Evolutionary conservation across 2,797 vertebrate species (phyloP), one percentile per base, ranked within the genome.

Genomic region (Thaleichthys pacificus): DNA sequence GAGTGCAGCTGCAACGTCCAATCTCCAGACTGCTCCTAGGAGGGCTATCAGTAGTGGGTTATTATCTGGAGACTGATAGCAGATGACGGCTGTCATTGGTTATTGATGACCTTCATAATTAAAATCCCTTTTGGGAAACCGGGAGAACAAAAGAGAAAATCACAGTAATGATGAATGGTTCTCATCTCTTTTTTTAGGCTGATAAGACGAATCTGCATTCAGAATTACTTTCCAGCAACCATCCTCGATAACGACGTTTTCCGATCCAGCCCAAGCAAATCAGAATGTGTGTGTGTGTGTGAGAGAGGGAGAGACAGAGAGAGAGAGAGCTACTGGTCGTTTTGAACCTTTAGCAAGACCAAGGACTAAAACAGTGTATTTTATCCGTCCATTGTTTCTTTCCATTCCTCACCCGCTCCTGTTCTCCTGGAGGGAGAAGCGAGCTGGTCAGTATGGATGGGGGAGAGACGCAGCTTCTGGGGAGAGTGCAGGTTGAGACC

Each of bases 31-130:
- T 72, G 76, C 68, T 81, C 73, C 77, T 79, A 62, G 70, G 76
- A 82, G 76, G 81, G 80, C 71, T 89, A 86, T 82, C 86, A 85
- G 82, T 68, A 61, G 54, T 68, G 65, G 54, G 80, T 85, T 87
- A 90, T 90, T 88, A 92, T 88, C 86, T 85, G 72, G 82, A 87
- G 89, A 87, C 87, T 89, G 91, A 93, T 91, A 91, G 85, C 88
- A 66, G 84, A 85, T 92, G 92, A 92, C 93, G 91, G 90, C 87
- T 91, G 90, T 85, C 89, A 86, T 91, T 80, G 87, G 89, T 91
- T 91, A 93, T 93, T 93, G 91, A 94, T 93, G 91, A 87, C 85
- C 90, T 91, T 90, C 89, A 92, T 93, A 91, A 93, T 93, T 93
- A 90, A 91, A 92, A 92, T 89, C 82, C 75, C 86, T 89, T 90